Percentiles rank a stretch among this genome's conserved stretches.
Evolutionary conservation across 64 coral and sea anemone genomes (phyloP).

Genomic region (Anthopleura sola): DNA sequence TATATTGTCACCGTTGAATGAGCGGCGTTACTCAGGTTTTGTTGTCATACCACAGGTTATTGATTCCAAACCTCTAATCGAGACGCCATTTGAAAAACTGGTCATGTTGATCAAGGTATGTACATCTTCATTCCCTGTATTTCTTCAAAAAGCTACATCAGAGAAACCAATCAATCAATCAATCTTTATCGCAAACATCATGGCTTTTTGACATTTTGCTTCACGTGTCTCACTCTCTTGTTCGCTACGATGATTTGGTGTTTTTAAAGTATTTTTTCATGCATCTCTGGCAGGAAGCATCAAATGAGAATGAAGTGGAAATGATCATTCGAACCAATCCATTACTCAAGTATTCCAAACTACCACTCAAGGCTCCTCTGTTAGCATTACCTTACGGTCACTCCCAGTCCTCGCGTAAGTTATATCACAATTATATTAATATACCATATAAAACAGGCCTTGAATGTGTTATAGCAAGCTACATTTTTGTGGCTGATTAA

Average conservation of each 20-base stretch:
- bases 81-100: slow-evolving; percentile 93
- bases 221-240: too few species aligned
- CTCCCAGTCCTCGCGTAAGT: slow-evolving; percentile 89
- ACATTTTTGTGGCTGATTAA: too few species aligned
- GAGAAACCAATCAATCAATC: too few species aligned
- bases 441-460: neutral
- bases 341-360: slow-evolving; percentile 90
- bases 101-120: slow-evolving; percentile 87
- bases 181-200: too few species aligned
- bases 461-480: too few species aligned
- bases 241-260: too few species aligned
- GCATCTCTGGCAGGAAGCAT: slow-evolving; percentile 47
- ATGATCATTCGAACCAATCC: slow-evolving; percentile 85
- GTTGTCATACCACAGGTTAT: slow-evolving; percentile 64
- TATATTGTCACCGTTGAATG: neutral
- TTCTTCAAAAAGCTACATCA: too few species aligned
- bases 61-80: slow-evolving; percentile 85
- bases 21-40: neutral
- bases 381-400: slow-evolving; percentile 94
- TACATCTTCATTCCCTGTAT: neutral
- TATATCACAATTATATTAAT: neutral
- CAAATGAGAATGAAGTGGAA: slow-evolving; percentile 71
- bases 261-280: neutral
- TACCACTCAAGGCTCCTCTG: slow-evolving; percentile 76
- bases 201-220: too few species aligned